phyloP scores from a whole-genome alignment of 2,113 vertebrate genomes.

The Nerophis lumbriciformis region DNA sequence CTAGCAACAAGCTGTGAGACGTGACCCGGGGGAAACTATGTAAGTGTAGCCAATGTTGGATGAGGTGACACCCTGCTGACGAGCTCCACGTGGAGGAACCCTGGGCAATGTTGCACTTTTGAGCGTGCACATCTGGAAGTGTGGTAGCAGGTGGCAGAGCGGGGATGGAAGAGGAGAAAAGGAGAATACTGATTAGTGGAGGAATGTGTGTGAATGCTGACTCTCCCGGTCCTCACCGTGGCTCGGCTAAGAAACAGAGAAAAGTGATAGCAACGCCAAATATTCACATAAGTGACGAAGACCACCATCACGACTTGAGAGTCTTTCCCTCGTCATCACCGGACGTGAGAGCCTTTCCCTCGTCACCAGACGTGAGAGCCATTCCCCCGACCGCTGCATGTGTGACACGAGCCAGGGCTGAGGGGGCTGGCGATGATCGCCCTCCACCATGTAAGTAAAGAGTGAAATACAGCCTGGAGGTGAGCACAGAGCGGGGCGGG shows the following conservation, averaged over 20 bases:
- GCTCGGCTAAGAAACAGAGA: slow-evolving; percentile 13
- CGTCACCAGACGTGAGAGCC: slow-evolving; percentile 19
- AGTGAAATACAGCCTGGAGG: slow-evolving; percentile 46
- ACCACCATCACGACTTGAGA: slow-evolving; percentile 7
- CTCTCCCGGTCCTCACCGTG: slow-evolving; percentile 26
- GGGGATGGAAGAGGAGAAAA: slow-evolving; percentile 19
- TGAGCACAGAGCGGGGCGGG: slow-evolving; percentile 1
- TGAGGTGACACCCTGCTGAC: slow-evolving; percentile 43
- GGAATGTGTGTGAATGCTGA: slow-evolving; percentile 57
- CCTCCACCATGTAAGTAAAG: slow-evolving; percentile 25
- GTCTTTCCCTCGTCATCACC: slow-evolving; percentile 20
- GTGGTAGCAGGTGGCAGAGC: too few species aligned
- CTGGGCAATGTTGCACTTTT: slow-evolving; percentile 14
- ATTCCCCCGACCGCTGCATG: slow-evolving; percentile 16
- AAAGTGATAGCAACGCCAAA: not conserved
- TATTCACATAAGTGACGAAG: not conserved
- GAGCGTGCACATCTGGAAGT: slow-evolving; percentile 27
- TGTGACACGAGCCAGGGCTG: slow-evolving; percentile 11
- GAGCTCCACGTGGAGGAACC: slow-evolving; percentile 30
- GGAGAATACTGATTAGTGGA: slow-evolving; percentile 63
- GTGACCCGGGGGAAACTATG: too few species aligned
- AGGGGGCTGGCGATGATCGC: slow-evolving; percentile 18
- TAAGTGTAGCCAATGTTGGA: slow-evolving; percentile 3
- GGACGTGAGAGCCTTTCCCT: slow-evolving; percentile 3
- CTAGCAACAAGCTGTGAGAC: slow-evolving; percentile 5